phyloP scores from a whole-genome alignment of 1,140 invertebrate species.

The Anadara kagoshimensis region DNA sequence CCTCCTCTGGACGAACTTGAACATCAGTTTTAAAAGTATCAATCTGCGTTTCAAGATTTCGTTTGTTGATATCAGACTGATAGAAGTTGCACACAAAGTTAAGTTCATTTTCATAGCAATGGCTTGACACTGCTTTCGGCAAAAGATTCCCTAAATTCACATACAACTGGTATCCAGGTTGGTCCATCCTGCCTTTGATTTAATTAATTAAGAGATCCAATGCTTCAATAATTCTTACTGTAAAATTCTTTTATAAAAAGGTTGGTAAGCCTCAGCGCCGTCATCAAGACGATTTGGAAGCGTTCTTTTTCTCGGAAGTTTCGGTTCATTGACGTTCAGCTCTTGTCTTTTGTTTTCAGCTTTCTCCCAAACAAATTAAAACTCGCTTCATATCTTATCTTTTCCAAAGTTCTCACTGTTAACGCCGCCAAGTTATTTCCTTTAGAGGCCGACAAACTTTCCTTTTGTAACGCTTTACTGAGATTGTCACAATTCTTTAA shows the following conservation, averaged over 20 bases:
- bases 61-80: background rate
- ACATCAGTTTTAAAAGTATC: no score
- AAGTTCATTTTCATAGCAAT: background rate
- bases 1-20: no score
- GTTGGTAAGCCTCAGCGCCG: background rate
- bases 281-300: background rate
- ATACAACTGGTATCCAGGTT: conserved; percentile 7
- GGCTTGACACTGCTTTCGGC: conserved; percentile 2
- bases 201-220: conserved; percentile 9
- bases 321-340: background rate
- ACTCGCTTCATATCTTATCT: background rate
- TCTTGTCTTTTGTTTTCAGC: background rate
- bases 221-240: conserved; percentile 12
- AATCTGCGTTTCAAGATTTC: background rate
- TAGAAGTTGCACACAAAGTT: background rate
- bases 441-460: conserved; percentile 2
- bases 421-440: background rate
- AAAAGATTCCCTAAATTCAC: conserved; percentile 5
- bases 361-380: conserved; percentile 12
- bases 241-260: background rate
- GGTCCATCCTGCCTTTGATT: conserved; percentile 13
- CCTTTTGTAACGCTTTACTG: conserved; percentile 5
- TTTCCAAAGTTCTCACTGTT: conserved; percentile 12
- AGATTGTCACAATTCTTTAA: conserved; percentile 19
- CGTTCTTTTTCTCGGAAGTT: background rate